Evolutionary conservation across 2,888 invertebrate genomes (phyloP).

Genomic region (Brachynemurus nebulosus): DNA sequence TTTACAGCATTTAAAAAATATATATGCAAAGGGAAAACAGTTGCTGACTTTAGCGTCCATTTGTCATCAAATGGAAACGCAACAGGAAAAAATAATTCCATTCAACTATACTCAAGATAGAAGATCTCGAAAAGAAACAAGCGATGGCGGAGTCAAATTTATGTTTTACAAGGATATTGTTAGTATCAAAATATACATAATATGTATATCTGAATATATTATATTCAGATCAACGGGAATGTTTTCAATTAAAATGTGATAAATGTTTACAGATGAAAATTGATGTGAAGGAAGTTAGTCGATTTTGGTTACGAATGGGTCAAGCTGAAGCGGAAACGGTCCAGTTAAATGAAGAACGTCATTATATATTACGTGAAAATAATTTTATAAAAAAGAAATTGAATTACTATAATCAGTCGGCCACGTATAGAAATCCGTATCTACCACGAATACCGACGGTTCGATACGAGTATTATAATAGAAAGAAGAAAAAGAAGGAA

Average conservation of each 20-base stretch:
- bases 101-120: constrained; percentile 18
- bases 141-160: too few relatives aligned
- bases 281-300: constrained; percentile 21
- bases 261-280: too few relatives aligned
- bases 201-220: too few relatives aligned
- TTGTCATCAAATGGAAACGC: constrained; percentile 52
- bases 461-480: too few relatives aligned
- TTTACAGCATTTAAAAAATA: constrained; percentile 35
- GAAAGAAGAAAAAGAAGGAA: too few relatives aligned
- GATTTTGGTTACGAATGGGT: constrained; percentile 28
- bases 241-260: too few relatives aligned
- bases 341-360: constrained; percentile 26
- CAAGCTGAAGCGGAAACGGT: constrained; percentile 24
- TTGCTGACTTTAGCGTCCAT: constrained; percentile 46
- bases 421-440: neutral
- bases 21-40: constrained; percentile 41
- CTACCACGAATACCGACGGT: neutral
- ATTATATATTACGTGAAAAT: constrained; percentile 25
- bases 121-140: too few relatives aligned
- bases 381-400: neutral
- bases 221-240: too few relatives aligned
- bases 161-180: too few relatives aligned
- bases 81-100: constrained; percentile 38
- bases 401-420: neutral
- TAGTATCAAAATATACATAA: too few relatives aligned